These are phyloP conservation scores for Crotophaga sulcirostris DNA, from an alignment of 2,113 vertebrate genomes.

Conservation along the genomic window DNA sequence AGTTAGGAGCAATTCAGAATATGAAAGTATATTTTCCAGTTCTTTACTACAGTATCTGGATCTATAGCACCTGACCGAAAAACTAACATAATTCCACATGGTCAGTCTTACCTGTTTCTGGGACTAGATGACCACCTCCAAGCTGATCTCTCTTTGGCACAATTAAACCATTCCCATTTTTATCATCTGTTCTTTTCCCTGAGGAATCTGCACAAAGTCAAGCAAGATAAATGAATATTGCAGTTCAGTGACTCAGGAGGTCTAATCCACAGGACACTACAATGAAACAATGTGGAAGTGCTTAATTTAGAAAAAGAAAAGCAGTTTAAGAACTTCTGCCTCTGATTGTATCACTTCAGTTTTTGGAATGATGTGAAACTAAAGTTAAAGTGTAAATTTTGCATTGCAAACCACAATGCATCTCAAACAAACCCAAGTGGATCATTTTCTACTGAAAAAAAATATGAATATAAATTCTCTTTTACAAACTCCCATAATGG, in stretches of 20 bases:
- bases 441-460: neutral
- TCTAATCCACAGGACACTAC: neutral
- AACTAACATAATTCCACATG: neutral
- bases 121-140: slow-evolving; percentile 79
- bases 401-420: neutral
- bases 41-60: neutral
- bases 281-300: accelerated
- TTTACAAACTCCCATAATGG: neutral
- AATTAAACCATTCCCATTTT: slow-evolving; percentile 65
- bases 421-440: neutral
- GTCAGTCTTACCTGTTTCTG: slow-evolving; percentile 84
- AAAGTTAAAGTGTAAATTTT: neutral
- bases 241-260: neutral
- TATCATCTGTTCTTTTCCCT: slow-evolving; percentile 71
- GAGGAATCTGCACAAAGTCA: slow-evolving; percentile 73
- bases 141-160: slow-evolving; percentile 74
- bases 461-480: neutral
- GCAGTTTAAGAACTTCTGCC: neutral
- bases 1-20: neutral
- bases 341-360: neutral
- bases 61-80: neutral
- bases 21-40: neutral
- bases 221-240: neutral
- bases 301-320: neutral
- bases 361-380: neutral